phyloP scores from a whole-genome alignment of 2,888 invertebrate species.

The Drosophila monieri region DNA sequence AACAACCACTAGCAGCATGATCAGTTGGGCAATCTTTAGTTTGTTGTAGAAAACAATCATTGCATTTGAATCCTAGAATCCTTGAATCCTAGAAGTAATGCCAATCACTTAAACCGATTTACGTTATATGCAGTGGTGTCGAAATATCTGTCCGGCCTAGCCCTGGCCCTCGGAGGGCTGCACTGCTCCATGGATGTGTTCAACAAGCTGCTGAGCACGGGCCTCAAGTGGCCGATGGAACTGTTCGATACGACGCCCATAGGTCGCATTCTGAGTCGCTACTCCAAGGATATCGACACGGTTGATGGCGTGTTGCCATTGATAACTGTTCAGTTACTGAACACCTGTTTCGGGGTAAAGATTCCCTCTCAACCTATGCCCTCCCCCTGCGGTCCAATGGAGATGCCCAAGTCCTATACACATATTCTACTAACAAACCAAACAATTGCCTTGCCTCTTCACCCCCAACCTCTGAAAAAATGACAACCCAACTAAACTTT shows the following conservation, averaged over 20 bases:
- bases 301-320: slow-evolving; percentile 86
- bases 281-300: slow-evolving; percentile 87
- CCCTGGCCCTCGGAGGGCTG: slow-evolving; percentile 84
- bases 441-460: background rate
- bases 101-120: slow-evolving; percentile 37
- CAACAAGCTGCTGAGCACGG: slow-evolving; percentile 86
- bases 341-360: slow-evolving; percentile 84
- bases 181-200: slow-evolving; percentile 87
- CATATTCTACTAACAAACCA: slow-evolving; percentile 21
- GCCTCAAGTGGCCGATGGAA: slow-evolving; percentile 88
- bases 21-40: slow-evolving; percentile 14
- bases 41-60: slow-evolving; percentile 5
- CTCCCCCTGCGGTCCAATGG: background rate
- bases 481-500: no score
- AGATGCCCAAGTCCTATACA: background rate
- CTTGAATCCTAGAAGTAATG: background rate
- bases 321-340: slow-evolving; percentile 82
- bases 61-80: background rate
- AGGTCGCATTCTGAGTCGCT: slow-evolving; percentile 90
- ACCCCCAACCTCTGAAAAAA: background rate
- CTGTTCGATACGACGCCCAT: slow-evolving; percentile 92
- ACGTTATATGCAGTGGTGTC: slow-evolving; percentile 74
- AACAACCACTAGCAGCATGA: slow-evolving; percentile 20
- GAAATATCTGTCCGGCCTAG: slow-evolving; percentile 82
- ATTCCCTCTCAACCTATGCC: slow-evolving; percentile 13